phyloP scores from a whole-genome alignment of 2,797 vertebrate genomes.

The Lutjanus campechanus region DNA sequence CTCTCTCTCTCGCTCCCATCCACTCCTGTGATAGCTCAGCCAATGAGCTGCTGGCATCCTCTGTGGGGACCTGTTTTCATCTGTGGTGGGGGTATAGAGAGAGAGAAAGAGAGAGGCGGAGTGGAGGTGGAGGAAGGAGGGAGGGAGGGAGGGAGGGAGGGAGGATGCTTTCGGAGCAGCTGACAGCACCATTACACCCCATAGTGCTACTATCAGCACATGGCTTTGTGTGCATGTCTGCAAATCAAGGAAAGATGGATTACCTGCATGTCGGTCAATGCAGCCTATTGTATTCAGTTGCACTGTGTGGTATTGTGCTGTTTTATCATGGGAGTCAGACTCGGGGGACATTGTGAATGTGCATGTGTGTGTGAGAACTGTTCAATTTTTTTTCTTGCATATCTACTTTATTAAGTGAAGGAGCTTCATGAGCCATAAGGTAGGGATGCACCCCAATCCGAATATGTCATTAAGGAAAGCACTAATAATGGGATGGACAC shows the following conservation, averaged over 20 bases:
- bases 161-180: slow-evolving; percentile 68
- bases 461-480: too few relatives aligned
- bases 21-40: slow-evolving; percentile 74
- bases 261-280: slow-evolving; percentile 61
- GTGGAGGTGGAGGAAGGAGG: slow-evolving; percentile 8
- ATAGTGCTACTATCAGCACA: slow-evolving; percentile 77
- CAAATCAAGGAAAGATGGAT: slow-evolving; percentile 77
- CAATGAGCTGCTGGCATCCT: slow-evolving; percentile 81
- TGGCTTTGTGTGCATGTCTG: slow-evolving; percentile 77
- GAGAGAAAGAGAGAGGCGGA: slow-evolving; percentile 30
- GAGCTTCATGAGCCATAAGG: not conserved
- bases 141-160: slow-evolving; percentile 10
- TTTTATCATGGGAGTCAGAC: slow-evolving; percentile 33
- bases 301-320: slow-evolving; percentile 38
- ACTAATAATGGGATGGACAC: too few relatives aligned
- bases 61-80: slow-evolving; percentile 80
- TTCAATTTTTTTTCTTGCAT: slow-evolving; percentile 2
- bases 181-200: slow-evolving; percentile 81
- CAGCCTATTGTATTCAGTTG: slow-evolving; percentile 65
- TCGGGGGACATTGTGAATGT: slow-evolving; percentile 18
- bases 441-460: too few relatives aligned
- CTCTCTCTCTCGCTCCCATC: slow-evolving; percentile 57
- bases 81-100: slow-evolving; percentile 55
- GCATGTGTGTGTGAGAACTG: not conserved
- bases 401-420: not conserved